Percentiles rank a stretch among this genome's conserved stretches.
Evolutionary conservation across 2,113 vertebrate genomes (phyloP).

Genomic region (Cheirogaleus medius): DNA sequence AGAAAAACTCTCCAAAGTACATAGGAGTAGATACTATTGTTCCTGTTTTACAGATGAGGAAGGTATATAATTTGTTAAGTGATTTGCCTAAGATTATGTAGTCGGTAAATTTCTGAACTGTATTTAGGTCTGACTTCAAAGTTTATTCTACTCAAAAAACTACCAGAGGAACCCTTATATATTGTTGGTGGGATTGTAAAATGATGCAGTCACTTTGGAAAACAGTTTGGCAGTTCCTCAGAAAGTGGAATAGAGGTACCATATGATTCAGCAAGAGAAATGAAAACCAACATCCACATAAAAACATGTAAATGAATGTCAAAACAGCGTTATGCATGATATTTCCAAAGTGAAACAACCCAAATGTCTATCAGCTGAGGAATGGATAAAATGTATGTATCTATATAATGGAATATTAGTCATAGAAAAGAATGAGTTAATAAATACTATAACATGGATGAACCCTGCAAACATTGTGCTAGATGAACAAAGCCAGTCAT

Average conservation of each 20-base stretch:
- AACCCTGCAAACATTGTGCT: neutral
- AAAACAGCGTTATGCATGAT: neutral
- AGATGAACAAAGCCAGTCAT: neutral
- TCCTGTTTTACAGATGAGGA: conserved; percentile 14
- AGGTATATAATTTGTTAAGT: neutral
- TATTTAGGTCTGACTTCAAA: neutral
- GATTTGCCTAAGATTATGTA: neutral
- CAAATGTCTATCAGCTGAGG: neutral
- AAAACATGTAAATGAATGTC: neutral
- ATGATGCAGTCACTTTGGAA: neutral
- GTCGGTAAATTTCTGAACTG: neutral
- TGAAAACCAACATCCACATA: neutral
- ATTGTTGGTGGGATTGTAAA: neutral
- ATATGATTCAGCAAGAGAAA: neutral
- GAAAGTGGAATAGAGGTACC: neutral
- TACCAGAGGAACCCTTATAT: neutral
- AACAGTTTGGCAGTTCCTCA: neutral
- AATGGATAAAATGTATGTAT: neutral
- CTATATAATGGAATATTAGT: neutral
- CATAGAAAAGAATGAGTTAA: neutral
- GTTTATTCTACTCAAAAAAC: neutral
- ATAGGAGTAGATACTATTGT: neutral
- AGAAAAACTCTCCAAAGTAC: neutral
- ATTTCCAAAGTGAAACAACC: neutral
- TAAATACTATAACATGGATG: neutral